Evolutionary conservation across 1,140 invertebrate species (phyloP).

Genomic region (Drosophila melanica): DNA sequence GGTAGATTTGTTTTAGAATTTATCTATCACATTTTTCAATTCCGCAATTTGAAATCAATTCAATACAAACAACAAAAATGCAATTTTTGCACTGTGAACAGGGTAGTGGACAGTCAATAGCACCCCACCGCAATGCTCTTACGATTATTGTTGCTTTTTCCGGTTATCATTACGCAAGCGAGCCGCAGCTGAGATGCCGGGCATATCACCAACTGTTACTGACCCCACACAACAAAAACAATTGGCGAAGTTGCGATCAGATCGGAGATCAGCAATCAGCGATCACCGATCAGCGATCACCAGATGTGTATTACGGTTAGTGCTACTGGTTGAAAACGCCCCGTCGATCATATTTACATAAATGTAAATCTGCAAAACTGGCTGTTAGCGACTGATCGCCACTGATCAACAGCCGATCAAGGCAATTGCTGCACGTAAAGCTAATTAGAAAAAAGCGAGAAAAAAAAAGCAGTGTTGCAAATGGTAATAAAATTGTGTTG

Average conservation of each 20-base stretch:
- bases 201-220: conserved; percentile 8
- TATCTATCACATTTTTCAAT: too few species aligned
- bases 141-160: background rate
- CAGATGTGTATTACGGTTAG: background rate
- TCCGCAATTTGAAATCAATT: too few species aligned
- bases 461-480: background rate
- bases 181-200: background rate
- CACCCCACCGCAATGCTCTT: background rate
- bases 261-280: background rate
- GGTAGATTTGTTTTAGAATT: too few species aligned
- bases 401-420: background rate
- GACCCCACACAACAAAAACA: conserved; percentile 1
- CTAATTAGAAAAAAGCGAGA: background rate
- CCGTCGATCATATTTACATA: background rate
- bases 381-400: background rate
- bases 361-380: background rate
- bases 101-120: too few species aligned
- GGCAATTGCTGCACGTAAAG: conserved; percentile 2
- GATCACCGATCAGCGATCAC: background rate
- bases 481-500: too few species aligned
- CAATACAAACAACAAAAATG: too few species aligned
- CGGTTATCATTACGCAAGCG: conserved; percentile 3
- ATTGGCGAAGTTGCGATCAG: background rate
- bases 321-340: background rate
- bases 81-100: too few species aligned